Base-by-base conservation (phyloP, 2,888 invertebrate species). In the Rugalucina vietnamica region DNA sequence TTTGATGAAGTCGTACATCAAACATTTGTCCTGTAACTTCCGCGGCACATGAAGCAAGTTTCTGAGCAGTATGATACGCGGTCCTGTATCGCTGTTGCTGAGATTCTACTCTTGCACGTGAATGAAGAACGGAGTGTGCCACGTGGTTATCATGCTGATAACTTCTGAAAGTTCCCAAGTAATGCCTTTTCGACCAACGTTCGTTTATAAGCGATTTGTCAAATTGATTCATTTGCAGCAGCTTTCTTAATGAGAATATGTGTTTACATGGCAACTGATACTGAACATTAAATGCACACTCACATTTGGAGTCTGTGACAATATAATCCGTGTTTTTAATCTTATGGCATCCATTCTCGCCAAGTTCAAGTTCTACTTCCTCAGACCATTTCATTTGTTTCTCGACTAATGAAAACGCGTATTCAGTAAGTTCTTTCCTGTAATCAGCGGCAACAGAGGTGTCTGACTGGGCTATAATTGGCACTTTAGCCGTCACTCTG, bases 61-160 rank as follows among this genome's bases (percentile, higher is more conserved):
- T 60, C 34, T 76, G 76, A 21, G 76, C 65, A 37, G 69, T 39
- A 43, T 76, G 76, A 65, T 65, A 65, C 8, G 76, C 27, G 14
- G 69, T 14, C 69, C 39, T 76, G 43, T 65, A 65, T 5, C 76
- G 37, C 27, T 76, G 76, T 54, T 65, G 76, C 37, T 65, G 65
- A 21, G 74, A 74, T 27, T 27, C 0, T 24, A 43, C 24, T n/a
- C 39, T 4, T 32, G n/a, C 36, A 57, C 34, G 21, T 60, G 76
- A 60, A 29, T 1, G 34, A 34, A n/a, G 43, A 43, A 43, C 43
- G 43, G 43, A 43, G 18, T 18, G 43, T 43, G 43, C 10, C 18
- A 43, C 43, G 5, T 36, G 37, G 2, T 36, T 5, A 14, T 8
- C 57, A 21, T 36, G 76, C 14, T 36, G 24, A 57, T 24, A 60